Evolutionary conservation across 2,888 invertebrate species (phyloP).

Genomic region (Miltochrista miniata): DNA sequence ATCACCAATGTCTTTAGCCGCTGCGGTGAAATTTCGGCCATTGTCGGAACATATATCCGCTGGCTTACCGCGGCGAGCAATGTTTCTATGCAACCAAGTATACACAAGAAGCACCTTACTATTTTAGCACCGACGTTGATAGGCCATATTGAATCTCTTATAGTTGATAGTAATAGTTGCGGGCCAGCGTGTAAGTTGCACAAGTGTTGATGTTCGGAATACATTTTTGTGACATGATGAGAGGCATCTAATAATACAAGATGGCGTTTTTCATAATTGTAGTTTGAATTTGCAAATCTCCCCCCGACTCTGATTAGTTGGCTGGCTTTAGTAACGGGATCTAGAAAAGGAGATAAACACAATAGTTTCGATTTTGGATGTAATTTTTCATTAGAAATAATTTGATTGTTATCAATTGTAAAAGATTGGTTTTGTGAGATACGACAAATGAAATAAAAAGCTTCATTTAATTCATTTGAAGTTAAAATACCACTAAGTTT

Average conservation of each 20-base stretch:
- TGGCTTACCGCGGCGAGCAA: constrained; percentile 38
- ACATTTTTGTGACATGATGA: neutral
- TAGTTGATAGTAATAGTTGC: constrained; percentile 5
- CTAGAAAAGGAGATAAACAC: too few relatives aligned
- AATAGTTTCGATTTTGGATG: too few relatives aligned
- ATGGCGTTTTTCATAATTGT: neutral
- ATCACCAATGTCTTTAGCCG: neutral
- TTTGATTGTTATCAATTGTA: too few relatives aligned
- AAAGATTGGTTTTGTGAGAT: neutral
- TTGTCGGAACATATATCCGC: constrained; percentile 23
- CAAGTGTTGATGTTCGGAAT: neutral
- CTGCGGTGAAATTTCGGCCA: constrained; percentile 15
- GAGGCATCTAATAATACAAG: neutral
- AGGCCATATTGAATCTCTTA: constrained; percentile 10
- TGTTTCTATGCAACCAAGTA: constrained; percentile 33
- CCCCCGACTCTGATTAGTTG: too few relatives aligned
- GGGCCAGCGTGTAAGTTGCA: constrained; percentile 4
- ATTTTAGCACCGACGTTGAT: constrained; percentile 17
- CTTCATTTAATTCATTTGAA: neutral
- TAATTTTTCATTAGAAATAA: too few relatives aligned
- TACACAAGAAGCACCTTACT: constrained; percentile 24
- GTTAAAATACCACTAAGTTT: neutral
- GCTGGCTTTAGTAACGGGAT: too few relatives aligned
- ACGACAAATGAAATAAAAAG: neutral
- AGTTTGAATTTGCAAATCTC: neutral